Evolutionary conservation across 2,888 invertebrate genomes (phyloP), one percentile per base, ranked within the genome.

Genomic region (Ethmia dodecea): DNA sequence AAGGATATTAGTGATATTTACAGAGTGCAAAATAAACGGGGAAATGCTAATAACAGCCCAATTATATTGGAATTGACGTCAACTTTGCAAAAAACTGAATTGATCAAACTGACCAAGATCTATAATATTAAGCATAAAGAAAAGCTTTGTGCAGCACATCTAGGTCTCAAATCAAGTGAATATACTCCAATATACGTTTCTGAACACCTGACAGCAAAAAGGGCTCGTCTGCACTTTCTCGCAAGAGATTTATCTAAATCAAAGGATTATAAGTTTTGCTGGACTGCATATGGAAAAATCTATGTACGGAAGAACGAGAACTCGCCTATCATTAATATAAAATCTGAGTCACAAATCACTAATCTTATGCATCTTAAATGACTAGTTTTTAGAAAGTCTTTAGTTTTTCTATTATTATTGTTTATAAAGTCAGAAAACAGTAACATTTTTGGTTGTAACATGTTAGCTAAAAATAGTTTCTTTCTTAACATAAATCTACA

Each of bases 201-300:
- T 11, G 33, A 37, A 22, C 33, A 37, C n/a, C 30, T 37, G 4
- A 37, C 37, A 16, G 37, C 37, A 22, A 28, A 30, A 29, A 30
- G 37, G 22, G 14, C 33, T 1, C 33, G 37, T 9, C 33, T 37
- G 3, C 15, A 27, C 13, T 37, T 33, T 11, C 31, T 37, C 13
- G 37, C 33, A 13, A 4, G 37, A 29, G 37, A 37, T 13, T 11
- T 37, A 1, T 16, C 20, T n/a, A 37, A 33, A 11, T 25, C 29
- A 2, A 33, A 33, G 11, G 4, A 6, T 5, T 37, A 18, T 13
- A 37, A 31, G 13, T 40, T 26, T 20, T 41, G 41, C 16, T 41
- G 41, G 41, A 33, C 41, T 13, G 31, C 41, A 3, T 41, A 32
- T 11, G 41, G 41, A 9, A 40, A 24, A 24, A 26, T 40, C 1